Base-by-base conservation (phyloP, 1,140 invertebrate genomes). In the Zaprionus camerounensis region DNA sequence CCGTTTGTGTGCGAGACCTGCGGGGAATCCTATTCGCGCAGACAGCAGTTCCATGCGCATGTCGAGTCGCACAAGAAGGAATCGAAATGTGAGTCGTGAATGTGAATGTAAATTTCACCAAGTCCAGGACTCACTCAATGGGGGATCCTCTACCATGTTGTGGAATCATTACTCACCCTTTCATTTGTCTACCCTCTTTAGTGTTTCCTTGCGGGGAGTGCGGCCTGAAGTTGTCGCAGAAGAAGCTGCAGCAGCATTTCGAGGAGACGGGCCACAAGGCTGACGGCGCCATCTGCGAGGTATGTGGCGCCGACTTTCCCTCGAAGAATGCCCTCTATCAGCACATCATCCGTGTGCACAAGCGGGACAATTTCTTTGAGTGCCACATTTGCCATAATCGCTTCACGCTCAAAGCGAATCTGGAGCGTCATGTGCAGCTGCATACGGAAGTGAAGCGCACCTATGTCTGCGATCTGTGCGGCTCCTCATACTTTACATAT, bases 301-400 rank as follows among this genome's bases (percentile, higher is more conserved):
- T 92, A 24, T 92, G 92, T 56, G 92, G 91, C 56, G 90, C 82
- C 34, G 82, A 86, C 58, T 93, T 92, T 7, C 78, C 82, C 15
- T 91, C 90, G 7, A 91, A 91, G 65, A 92, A 92, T 65, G 90
- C 86, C 9, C 76, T 92, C 1, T 90, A 91, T 62, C 92, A 92
- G 76, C 92, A 92, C 73, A 92, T 92, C n/a, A 87, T 91, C 11
- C 80, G 87, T 6, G 90, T 87, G 28, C 92, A 93, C 28, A 92
- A 92, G 61, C 87, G 91, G 51, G 92, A 92, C 53, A 92, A 92
- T 57, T 92, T 90, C 73, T 91, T 92, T 49, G 92, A 93, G 77
- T 93, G 92, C 81, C 91, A 92, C 88, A 92, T 93, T 85, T 93
- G 92, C 80, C 91, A 93, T 74, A 92, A 93, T 68, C 91, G 92